Evolutionary conservation across 2,113 vertebrate species (phyloP).

Genomic region (Argyrosomus japonicus): DNA sequence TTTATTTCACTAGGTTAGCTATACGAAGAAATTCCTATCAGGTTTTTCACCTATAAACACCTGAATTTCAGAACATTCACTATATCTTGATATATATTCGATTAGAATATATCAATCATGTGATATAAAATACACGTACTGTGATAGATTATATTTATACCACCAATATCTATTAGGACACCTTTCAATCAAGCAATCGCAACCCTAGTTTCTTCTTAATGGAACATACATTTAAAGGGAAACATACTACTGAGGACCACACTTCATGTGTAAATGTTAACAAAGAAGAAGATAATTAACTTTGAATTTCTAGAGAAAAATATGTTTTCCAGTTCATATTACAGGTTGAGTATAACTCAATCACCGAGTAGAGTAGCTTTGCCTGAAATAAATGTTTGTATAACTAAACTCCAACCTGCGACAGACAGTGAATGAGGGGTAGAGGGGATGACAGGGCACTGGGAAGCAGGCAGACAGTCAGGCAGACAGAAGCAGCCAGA

Average conservation of each 20-base stretch:
- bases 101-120: not conserved
- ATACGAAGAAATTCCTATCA: too few species aligned
- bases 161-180: not conserved
- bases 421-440: slow-evolving; percentile 45
- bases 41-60: too few species aligned
- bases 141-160: not conserved
- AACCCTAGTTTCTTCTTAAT: not conserved
- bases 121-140: not conserved
- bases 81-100: not conserved
- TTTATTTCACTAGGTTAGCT: not conserved
- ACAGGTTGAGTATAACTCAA: not conserved
- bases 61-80: not conserved
- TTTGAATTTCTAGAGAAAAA: not conserved
- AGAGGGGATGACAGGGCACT: slow-evolving; percentile 43
- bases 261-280: not conserved
- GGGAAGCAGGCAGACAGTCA: slow-evolving; percentile 53
- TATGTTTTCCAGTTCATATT: not conserved
- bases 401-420: slow-evolving; percentile 48
- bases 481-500: slow-evolving; percentile 77
- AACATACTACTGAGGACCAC: not conserved
- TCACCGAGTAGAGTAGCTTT: slow-evolving; percentile 28
- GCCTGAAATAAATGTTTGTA: slow-evolving; percentile 18
- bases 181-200: not conserved
- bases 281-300: not conserved
- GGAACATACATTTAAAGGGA: not conserved